A percentile compares a stretch with the other conserved stretches of the same genome.
Conservation (phyloP, 2,113 vertebrate genomes). For the Hemibagrus wyckioides region DNA sequence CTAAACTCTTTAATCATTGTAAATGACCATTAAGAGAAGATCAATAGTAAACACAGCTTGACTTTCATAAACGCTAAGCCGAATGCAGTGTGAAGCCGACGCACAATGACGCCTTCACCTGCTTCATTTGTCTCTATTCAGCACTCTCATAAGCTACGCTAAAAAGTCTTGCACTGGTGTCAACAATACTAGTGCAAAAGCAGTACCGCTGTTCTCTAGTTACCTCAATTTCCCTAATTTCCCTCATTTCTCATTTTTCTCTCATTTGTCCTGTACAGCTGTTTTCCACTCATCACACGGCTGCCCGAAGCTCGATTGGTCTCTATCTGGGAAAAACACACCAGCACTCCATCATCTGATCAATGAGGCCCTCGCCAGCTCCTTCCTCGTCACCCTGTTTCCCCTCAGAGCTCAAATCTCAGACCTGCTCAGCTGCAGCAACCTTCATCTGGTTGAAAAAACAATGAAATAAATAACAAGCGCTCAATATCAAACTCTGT, state of each 20-base stretch:
- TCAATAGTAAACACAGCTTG: slow-evolving; percentile 56
- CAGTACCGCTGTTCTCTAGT: neutral
- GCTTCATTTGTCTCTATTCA: slow-evolving; percentile 19
- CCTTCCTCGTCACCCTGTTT: slow-evolving; percentile 33
- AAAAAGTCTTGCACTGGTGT: neutral
- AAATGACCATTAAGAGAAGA: slow-evolving; percentile 64
- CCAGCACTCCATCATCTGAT: slow-evolving; percentile 61
- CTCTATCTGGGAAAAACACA: slow-evolving; percentile 54
- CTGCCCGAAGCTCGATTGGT: slow-evolving; percentile 44
- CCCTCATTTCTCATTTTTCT: slow-evolving; percentile 5
- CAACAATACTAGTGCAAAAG: neutral
- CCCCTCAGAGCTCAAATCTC: slow-evolving; percentile 42
- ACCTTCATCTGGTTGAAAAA: slow-evolving; percentile 30
- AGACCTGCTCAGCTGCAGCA: slow-evolving; percentile 31
- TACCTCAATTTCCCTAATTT: slow-evolving; percentile 7
- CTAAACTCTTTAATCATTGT: slow-evolving; percentile 63
- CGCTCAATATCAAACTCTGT: slow-evolving; percentile 17
- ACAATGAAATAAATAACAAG: slow-evolving; percentile 43
- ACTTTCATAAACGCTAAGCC: slow-evolving; percentile 51
- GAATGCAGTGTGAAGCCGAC: slow-evolving; percentile 17
- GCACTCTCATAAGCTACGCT: neutral
- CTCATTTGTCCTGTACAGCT: slow-evolving; percentile 26
- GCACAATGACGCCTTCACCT: neutral
- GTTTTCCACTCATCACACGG: slow-evolving; percentile 34
- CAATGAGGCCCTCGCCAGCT: slow-evolving; percentile 56